Base-by-base conservation (phyloP, 2,113 vertebrate genomes). In the rat (Rattus norvegicus) region DNA sequence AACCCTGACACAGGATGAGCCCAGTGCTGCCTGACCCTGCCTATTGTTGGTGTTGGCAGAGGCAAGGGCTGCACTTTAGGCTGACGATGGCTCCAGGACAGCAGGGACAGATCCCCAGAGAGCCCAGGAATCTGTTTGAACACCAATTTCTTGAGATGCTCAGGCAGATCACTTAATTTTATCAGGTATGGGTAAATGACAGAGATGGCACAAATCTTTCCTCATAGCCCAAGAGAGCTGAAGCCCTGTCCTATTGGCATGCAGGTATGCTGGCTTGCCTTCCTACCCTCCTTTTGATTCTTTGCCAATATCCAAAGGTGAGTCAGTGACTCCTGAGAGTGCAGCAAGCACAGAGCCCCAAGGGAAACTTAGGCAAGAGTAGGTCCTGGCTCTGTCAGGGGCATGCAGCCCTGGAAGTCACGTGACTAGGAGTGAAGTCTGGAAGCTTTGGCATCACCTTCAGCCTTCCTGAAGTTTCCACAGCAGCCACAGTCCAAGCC, bases 401-500 rank as follows among this genome's bases (percentile, higher is more conserved):
- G 1, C 36, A 1, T 30, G 36, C 36, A 43, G 70, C 24, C n/a
- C 65, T 24, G 14, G 36, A 88, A 5, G 52, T 26, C 69, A 72
- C 3, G 0, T 4, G 17, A 16, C n/a, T 7, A 11, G 26, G 63
- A 47, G 24, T 30, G 22, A 56, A n/a, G 20, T 56, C 24, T 1
- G 1, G 24, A 43, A 59, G 16, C n/a, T 14, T 3, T 39, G 47
- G 33, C 11, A 0, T 17, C 26, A 1, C n/a, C n/a, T 56, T n/a
- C 30, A 28, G n/a, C 28, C 13, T 47, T 30, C 56, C 28, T 33
- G 9, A 26, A 4, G 54, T 76, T 61, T 11, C 1, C 2, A 7
- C 24, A 7, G 70, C 9, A 28, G 49, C n/a, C 43, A 39, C 8
- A 1, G 9, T 28, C 49, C 24, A n/a, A 54, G 20, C 17, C 4